These are phyloP conservation scores for Argentina silus DNA, from an alignment of 2,797 vertebrate species.

Conservation along the genomic window DNA sequence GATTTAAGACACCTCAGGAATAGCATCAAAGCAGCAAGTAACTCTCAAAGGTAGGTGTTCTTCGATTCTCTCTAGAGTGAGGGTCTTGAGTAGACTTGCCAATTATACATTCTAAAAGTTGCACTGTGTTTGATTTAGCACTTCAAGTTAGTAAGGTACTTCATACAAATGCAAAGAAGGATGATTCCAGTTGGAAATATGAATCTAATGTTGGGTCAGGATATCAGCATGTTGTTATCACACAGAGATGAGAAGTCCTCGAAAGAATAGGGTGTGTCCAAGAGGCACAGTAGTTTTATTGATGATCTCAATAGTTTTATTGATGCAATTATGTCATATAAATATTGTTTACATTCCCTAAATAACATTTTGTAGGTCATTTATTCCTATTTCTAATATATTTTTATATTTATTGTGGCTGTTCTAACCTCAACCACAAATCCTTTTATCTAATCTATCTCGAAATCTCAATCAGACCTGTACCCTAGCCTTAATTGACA, in stretches of 20 bases:
- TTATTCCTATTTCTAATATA: neutral
- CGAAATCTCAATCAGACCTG: neutral
- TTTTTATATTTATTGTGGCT: no score
- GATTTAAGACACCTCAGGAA: slow-evolving; percentile 11
- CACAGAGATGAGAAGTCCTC: neutral
- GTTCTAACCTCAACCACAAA: neutral
- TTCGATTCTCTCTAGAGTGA: slow-evolving; percentile 1
- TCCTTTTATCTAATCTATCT: neutral
- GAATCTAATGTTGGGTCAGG: neutral
- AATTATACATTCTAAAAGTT: neutral
- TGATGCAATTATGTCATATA: neutral
- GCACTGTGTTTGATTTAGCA: neutral
- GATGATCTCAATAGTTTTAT: neutral
- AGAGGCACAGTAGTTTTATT: neutral
- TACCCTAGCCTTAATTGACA: neutral
- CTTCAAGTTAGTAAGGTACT: neutral
- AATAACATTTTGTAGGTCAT: neutral
- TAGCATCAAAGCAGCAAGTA: slow-evolving; percentile 4
- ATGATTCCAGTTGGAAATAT: neutral
- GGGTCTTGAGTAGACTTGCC: neutral
- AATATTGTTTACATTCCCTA: neutral
- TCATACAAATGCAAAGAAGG: no score
- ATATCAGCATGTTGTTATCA: neutral
- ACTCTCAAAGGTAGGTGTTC: slow-evolving; percentile 55
- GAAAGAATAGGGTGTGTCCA: neutral